These are phyloP conservation scores for Melanotaenia trifasciata DNA, from an alignment of 2,797 vertebrate species.

Conservation along the genomic window DNA sequence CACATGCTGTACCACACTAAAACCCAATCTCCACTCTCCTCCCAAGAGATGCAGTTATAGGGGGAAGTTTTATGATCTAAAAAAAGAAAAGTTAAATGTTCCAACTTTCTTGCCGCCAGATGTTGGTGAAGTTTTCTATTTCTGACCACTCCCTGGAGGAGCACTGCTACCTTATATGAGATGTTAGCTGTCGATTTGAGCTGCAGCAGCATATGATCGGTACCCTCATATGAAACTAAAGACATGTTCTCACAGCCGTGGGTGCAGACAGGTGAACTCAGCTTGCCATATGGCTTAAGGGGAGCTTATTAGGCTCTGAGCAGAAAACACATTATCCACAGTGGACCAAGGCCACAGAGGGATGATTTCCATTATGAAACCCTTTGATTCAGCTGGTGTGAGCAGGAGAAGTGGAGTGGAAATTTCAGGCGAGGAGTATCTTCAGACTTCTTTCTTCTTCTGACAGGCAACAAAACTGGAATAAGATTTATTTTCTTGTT, in stretches of 20 bases:
- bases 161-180: constrained; percentile 26
- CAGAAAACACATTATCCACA: constrained; percentile 74
- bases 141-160: constrained; percentile 44
- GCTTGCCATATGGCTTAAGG: constrained; percentile 60
- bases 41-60: constrained; percentile 10
- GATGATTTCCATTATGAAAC: constrained; percentile 66
- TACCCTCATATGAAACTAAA: constrained; percentile 42
- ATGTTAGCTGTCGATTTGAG: constrained; percentile 39
- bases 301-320: constrained; percentile 68
- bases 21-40: constrained; percentile 29
- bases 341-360: constrained; percentile 57
- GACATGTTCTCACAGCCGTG: constrained; percentile 45
- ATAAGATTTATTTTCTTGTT: constrained; percentile 2
- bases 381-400: constrained; percentile 61
- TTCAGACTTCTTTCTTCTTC: not conserved
- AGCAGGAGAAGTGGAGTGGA: not conserved
- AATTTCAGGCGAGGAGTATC: constrained; percentile 28
- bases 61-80: constrained; percentile 16
- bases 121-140: constrained; percentile 42
- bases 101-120: constrained; percentile 34
- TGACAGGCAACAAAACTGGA: constrained; percentile 13
- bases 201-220: constrained; percentile 43
- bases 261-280: constrained; percentile 57
- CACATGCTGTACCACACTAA: constrained; percentile 17
- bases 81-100: not conserved